Conservation (phyloP, 2,888 invertebrate species). For the Arrhopalites spinosus region DNA sequence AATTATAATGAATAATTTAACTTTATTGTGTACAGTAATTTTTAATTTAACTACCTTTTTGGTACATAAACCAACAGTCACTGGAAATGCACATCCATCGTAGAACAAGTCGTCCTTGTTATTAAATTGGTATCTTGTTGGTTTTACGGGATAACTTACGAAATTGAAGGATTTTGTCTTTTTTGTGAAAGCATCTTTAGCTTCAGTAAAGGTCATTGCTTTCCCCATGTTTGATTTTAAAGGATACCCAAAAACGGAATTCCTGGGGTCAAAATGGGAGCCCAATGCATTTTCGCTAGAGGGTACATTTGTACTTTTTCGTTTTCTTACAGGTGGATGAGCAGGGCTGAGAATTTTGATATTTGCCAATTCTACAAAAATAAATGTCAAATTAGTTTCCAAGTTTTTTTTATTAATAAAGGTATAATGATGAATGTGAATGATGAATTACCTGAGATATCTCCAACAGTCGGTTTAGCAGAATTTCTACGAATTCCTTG, state of each 20-base stretch:
- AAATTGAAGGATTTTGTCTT: background rate
- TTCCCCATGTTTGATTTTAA: background rate
- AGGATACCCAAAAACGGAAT: background rate
- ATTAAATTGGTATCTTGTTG: background rate
- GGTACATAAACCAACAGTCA: background rate
- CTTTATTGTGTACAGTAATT: background rate
- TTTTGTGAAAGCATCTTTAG: background rate
- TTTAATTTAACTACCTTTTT: slow-evolving; percentile 9
- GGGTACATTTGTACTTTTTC: background rate
- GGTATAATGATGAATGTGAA: too few species aligned
- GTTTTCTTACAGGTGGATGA: background rate
- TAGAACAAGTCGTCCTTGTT: background rate
- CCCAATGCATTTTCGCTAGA: background rate
- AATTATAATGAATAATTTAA: background rate
- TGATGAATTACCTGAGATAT: background rate
- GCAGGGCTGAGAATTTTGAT: slow-evolving; percentile 12
- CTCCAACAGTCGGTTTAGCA: background rate
- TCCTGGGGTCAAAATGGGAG: background rate
- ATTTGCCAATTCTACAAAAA: background rate
- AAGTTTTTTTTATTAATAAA: too few species aligned
- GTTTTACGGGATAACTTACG: background rate
- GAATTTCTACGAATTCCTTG: background rate
- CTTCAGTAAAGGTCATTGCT: background rate
- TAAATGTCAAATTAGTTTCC: background rate
- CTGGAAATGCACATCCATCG: background rate